Conservation (phyloP, 1,140 invertebrate species). For the Trinorchestia longiramus region DNA sequence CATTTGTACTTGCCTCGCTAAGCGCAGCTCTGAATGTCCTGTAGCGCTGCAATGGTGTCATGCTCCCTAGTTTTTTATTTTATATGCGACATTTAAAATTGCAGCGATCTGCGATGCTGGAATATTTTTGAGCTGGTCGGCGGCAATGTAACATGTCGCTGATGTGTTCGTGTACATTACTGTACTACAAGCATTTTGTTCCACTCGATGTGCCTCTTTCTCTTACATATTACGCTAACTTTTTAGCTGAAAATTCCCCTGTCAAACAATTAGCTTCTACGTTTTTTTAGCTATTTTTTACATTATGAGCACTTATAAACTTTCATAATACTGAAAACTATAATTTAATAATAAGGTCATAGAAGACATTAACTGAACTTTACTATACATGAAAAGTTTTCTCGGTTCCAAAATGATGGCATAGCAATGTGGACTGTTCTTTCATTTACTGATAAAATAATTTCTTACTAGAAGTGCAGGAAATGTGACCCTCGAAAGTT, state of each 20-base stretch:
- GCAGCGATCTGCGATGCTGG: background rate
- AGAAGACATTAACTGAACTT: too few species aligned
- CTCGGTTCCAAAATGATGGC: too few species aligned
- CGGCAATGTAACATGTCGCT: background rate
- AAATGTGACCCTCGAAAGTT: too few species aligned
- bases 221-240: background rate
- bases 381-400: too few species aligned
- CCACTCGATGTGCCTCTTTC: background rate
- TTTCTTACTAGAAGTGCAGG: too few species aligned
- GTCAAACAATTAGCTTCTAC: background rate
- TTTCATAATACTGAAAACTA: too few species aligned
- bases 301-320: too few species aligned
- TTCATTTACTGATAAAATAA: too few species aligned
- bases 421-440: too few species aligned
- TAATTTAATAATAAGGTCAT: too few species aligned
- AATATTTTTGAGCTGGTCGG: background rate
- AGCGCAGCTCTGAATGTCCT: constrained; percentile 12
- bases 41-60: background rate
- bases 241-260: background rate
- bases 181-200: background rate
- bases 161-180: background rate
- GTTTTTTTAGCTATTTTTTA: background rate
- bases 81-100: constrained; percentile 19
- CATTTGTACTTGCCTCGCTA: constrained; percentile 45
- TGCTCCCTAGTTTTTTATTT: background rate